Evolutionary conservation across 2,797 vertebrate species (phyloP), one percentile per base, ranked within the genome.

Genomic region (Coendou prehensilis): DNA sequence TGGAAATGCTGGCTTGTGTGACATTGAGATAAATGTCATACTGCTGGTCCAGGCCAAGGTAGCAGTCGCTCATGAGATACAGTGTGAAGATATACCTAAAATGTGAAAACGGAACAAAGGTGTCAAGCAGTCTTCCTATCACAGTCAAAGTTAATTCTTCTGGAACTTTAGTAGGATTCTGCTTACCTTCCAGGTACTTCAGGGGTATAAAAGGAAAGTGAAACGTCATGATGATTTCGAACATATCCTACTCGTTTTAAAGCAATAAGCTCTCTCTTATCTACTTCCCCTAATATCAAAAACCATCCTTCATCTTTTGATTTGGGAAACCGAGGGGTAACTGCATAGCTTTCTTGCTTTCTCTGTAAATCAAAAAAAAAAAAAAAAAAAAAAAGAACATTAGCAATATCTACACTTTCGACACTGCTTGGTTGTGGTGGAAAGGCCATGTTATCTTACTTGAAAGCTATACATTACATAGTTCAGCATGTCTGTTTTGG

Each of bases 61-160:
- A 99, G 98, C 99, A 99, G 99, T 99, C 99, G 3, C 99, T 99
- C 99, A 99, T 99, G 98, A 99, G 96, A 98, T 99, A 99, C 69
- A 99, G 98, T 0, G 99, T 99, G 98, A 99, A 99, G 98, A 99
- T 99, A 75, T 98, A 99, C 98, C 99, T 99, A 95, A 81, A 94
- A 97, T 0, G 64, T 7, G 94, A 97, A 96, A 95, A 97, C 1
- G 78, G 94, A 52, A 83, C 1, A 9, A 50, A 73, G 78, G 37
- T 13, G 41, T 79, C 73, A 90, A 71, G 22, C 14, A 0, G 37
- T 18, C 3, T 83, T 88, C 59, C 54, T 54, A 26, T 82, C 71
- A 94, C 9, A 71, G 87, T 59, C 52, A 71, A 4, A 73, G n/a
- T 75, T 63, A 82, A 73, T 73, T 86, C 23, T 71, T 76, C 59